Conservation (phyloP, 2,888 invertebrate genomes). For the Aspidiotus destructor region DNA sequence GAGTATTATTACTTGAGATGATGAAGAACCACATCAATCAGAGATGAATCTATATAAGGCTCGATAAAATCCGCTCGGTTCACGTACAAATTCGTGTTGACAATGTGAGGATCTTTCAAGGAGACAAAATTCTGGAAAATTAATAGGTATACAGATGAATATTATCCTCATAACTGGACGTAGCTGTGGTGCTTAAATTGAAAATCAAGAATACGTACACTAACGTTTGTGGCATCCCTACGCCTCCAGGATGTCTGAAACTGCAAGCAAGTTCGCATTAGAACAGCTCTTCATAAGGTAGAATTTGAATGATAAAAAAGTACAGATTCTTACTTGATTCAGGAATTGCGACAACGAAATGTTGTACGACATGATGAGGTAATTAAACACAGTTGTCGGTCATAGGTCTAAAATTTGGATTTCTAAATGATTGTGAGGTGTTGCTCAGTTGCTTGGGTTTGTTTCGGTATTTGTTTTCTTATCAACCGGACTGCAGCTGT, state of each 20-base stretch:
- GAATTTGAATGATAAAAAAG: too few relatives aligned
- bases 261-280: too few relatives aligned
- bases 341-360: slow-evolving; percentile 1
- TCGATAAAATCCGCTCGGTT: slow-evolving; percentile 64
- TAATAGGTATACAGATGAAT: slow-evolving; percentile 1
- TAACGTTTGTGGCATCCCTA: slow-evolving; percentile 53
- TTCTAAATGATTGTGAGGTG: too few relatives aligned
- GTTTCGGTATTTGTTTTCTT: too few relatives aligned
- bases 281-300: too few relatives aligned
- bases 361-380: slow-evolving; percentile 16
- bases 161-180: background rate
- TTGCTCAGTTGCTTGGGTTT: too few relatives aligned
- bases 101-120: slow-evolving; percentile 61
- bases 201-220: slow-evolving; percentile 38
- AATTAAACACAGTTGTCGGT: too few relatives aligned
- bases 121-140: slow-evolving; percentile 48
- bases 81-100: slow-evolving; percentile 57
- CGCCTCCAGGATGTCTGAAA: slow-evolving; percentile 51
- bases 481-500: too few relatives aligned
- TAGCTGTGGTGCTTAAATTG: background rate
- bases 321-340: slow-evolving; percentile 11
- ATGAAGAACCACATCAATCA: slow-evolving; percentile 63
- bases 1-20: slow-evolving; percentile 53
- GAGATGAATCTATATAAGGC: slow-evolving; percentile 58
- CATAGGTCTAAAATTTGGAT: too few relatives aligned